These are phyloP conservation scores for Sandelia bainsii DNA, from an alignment of 2,797 vertebrate genomes.

Conservation along the genomic window DNA sequence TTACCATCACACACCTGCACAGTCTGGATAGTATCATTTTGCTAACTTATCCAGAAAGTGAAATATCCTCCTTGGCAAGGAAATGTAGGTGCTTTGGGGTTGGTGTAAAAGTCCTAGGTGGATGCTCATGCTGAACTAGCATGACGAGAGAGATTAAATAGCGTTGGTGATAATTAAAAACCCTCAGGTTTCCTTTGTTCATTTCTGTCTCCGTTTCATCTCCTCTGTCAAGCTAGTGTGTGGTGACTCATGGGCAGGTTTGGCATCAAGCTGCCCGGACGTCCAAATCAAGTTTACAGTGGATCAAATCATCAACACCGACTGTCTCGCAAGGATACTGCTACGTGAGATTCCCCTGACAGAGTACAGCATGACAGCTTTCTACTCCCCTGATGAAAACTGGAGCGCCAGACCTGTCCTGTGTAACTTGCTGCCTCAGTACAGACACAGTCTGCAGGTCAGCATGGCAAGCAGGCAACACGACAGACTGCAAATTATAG, in stretches of 20 bases:
- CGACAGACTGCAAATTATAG: slow-evolving; percentile 1
- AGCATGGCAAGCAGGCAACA: slow-evolving; percentile 10
- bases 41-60: background rate
- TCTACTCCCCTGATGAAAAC: slow-evolving; percentile 71
- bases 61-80: background rate
- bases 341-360: slow-evolving; percentile 80
- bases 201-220: slow-evolving; percentile 19
- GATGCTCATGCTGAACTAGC: slow-evolving; percentile 8
- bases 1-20: background rate
- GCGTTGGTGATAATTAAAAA: background rate
- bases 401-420: slow-evolving; percentile 78
- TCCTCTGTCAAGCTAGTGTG: slow-evolving; percentile 68
- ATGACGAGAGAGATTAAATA: background rate
- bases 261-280: slow-evolving; percentile 70
- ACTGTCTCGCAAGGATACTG: slow-evolving; percentile 78
- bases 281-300: slow-evolving; percentile 80
- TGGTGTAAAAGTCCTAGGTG: background rate
- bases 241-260: slow-evolving; percentile 78
- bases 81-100: background rate
- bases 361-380: slow-evolving; percentile 76
- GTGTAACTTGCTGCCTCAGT: slow-evolving; percentile 76
- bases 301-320: slow-evolving; percentile 74
- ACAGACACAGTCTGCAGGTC: slow-evolving; percentile 80
- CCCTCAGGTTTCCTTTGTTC: slow-evolving; percentile 9
- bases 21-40: background rate